Evolutionary conservation across 2,888 invertebrate species (phyloP).

Genomic region (Oxycera nigricornis): DNA sequence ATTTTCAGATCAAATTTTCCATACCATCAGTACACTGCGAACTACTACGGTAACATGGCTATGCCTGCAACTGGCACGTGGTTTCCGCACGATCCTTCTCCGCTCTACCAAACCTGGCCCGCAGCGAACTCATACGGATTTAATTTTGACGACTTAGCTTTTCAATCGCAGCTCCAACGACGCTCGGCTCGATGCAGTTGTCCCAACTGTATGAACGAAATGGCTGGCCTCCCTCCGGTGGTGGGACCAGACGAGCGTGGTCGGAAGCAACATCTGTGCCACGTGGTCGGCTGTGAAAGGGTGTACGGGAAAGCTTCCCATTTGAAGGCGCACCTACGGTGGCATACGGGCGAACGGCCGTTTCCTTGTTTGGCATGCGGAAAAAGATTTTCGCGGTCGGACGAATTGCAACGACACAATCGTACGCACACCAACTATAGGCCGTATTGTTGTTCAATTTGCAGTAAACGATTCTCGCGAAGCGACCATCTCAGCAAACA

Average conservation of each 20-base stretch:
- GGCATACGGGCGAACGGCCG: constrained; percentile 93
- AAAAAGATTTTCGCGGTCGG: constrained; percentile 89
- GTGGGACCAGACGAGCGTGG: constrained; percentile 76
- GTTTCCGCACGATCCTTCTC: constrained; percentile 60
- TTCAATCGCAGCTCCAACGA: constrained; percentile 67
- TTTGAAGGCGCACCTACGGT: constrained; percentile 87
- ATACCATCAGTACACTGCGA: constrained; percentile 58
- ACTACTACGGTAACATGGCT: constrained; percentile 60
- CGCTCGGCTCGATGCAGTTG: constrained; percentile 80
- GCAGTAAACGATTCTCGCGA: constrained; percentile 89
- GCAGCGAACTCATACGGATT: constrained; percentile 49
- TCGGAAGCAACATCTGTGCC: constrained; percentile 85
- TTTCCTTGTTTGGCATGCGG: constrained; percentile 89
- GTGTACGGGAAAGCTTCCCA: constrained; percentile 95
- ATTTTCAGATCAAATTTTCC: constrained; percentile 48
- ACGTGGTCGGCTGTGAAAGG: constrained; percentile 85
- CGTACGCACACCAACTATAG: constrained; percentile 92
- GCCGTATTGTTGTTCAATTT: constrained; percentile 84
- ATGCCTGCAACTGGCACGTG: constrained; percentile 55
- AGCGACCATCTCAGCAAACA: constrained; percentile 95
- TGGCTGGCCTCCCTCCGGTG: constrained; percentile 76
- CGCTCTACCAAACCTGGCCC: constrained; percentile 58
- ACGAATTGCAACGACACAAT: constrained; percentile 87
- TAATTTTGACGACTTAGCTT: constrained; percentile 59
- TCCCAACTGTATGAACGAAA: constrained; percentile 82